phyloP scores from a whole-genome alignment of 2,113 vertebrate genomes.

The Smithornis capensis region DNA sequence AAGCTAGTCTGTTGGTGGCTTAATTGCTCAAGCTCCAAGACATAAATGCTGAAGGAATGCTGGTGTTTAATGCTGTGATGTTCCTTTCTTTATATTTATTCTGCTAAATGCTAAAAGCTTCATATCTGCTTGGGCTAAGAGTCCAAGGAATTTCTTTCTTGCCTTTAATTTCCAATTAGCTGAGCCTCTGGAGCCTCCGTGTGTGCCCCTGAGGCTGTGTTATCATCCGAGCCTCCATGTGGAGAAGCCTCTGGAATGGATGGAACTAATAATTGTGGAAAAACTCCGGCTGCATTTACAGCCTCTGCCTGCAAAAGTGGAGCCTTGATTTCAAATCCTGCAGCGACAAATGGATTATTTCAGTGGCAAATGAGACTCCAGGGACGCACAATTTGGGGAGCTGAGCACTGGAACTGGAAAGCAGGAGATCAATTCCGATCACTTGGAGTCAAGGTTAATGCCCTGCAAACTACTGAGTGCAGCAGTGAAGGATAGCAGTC shows the following conservation, averaged over 20 bases:
- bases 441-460: slow-evolving; percentile 8
- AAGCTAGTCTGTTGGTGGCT: background rate
- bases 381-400: slow-evolving; percentile 6
- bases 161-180: slow-evolving; percentile 64
- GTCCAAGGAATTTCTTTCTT: slow-evolving; percentile 20
- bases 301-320: background rate
- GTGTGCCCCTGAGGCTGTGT: slow-evolving; percentile 30
- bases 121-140: background rate
- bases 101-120: slow-evolving; percentile 17
- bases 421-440: background rate
- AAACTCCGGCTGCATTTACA: background rate
- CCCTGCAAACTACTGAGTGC: background rate
- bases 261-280: slow-evolving; percentile 24
- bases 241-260: slow-evolving; percentile 40
- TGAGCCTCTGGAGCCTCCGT: slow-evolving; percentile 5
- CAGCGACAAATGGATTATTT: slow-evolving; percentile 61
- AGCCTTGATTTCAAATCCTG: slow-evolving; percentile 21
- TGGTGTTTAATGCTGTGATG: background rate
- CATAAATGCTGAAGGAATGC: background rate
- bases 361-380: slow-evolving; percentile 20
- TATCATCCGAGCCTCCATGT: background rate
- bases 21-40: background rate
- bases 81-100: background rate
- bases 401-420: background rate
- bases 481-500: background rate